Conservation (phyloP, 2,888 invertebrate species). For the Calameuta filiformis region DNA sequence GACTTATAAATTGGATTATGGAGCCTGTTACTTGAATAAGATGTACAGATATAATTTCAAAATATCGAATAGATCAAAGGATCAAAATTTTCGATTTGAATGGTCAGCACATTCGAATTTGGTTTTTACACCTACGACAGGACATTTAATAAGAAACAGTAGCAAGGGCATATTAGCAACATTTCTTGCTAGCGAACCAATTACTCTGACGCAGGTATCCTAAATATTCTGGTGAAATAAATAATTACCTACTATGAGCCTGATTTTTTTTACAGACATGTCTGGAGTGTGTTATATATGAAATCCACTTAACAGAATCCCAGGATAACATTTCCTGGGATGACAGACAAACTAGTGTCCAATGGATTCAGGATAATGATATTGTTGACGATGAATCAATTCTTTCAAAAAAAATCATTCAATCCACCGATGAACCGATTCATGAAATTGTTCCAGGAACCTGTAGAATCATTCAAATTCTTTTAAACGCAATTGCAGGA, state of each 20-base stretch:
- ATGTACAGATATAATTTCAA: conserved; percentile 61
- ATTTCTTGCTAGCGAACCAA: conserved; percentile 66
- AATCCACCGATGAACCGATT: conserved; percentile 55
- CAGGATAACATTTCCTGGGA: conserved; percentile 61
- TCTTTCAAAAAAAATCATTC: conserved; percentile 44
- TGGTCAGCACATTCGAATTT: conserved; percentile 59
- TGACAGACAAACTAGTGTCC: conserved; percentile 61
- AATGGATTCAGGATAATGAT: conserved; percentile 45
- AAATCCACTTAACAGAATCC: conserved; percentile 38
- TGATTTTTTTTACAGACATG: conserved; percentile 27
- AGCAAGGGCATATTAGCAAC: conserved; percentile 69
- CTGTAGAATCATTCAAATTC: conserved; percentile 62
- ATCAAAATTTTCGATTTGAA: conserved; percentile 63
- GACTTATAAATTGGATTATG: conserved; percentile 61
- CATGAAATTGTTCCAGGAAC: conserved; percentile 48
- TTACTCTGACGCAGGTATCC: conserved; percentile 51
- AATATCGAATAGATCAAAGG: conserved; percentile 63
- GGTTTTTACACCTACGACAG: conserved; percentile 67
- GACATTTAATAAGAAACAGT: conserved; percentile 64
- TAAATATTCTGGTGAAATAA: not conserved
- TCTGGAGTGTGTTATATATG: conserved; percentile 41
- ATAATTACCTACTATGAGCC: not conserved
- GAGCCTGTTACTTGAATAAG: conserved; percentile 56
- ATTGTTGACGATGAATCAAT: conserved; percentile 8
- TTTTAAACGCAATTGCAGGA: conserved; percentile 69